Base-by-base conservation (phyloP, 2,888 invertebrate genomes). In the Apodemia duryi region DNA sequence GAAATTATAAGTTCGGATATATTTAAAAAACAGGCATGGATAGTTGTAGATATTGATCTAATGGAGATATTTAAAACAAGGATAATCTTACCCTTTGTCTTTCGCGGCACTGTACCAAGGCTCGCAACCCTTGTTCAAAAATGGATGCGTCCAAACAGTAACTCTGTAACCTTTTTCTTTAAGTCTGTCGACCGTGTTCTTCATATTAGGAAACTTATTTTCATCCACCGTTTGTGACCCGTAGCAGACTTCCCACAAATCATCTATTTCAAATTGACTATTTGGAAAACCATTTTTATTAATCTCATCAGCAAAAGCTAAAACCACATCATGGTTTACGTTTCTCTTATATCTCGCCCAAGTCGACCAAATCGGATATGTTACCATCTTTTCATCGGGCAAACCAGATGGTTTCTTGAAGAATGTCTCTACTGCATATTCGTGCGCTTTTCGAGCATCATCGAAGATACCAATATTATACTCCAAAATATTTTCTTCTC, bases 351-450 rank as follows among this genome's bases (percentile, higher is more conserved):
- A 95, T 54, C 90, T 80, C 0, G 94, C 94, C 94, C 94, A 94
- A 0, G 95, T 94, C 0, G 95, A 94, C 95, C 95, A 95, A 70
- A 95, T 92, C 0, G 95, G 95, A 67, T 93, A 84, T 6, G 81
- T 81, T 6, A 95, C 89, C 87, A 94, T 93, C 28, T 82, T 76
- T 52, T 88, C 82, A 73, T 94, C 93, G 0, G 94, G 95, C 41
- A 93, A 81, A 0, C 87, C 92, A 0, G 78, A 80, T 0, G 96
- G 95, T 72, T 92, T 93, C 0, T 91, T 87, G 57, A 95, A 81
- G 71, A 93, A 93, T n/a, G 88, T 91, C n/a, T 91, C 82, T 0
- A 94, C 87, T 0, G 94, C 94, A 70, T 93, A 91, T 73, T 93
- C 88, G 69, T 95, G 95, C 0, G 95, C 93, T 29, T 84, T 78